Evolutionary conservation across 2,113 vertebrate species (phyloP).

Genomic region (rabbit (Oryctolagus cuniculus)): DNA sequence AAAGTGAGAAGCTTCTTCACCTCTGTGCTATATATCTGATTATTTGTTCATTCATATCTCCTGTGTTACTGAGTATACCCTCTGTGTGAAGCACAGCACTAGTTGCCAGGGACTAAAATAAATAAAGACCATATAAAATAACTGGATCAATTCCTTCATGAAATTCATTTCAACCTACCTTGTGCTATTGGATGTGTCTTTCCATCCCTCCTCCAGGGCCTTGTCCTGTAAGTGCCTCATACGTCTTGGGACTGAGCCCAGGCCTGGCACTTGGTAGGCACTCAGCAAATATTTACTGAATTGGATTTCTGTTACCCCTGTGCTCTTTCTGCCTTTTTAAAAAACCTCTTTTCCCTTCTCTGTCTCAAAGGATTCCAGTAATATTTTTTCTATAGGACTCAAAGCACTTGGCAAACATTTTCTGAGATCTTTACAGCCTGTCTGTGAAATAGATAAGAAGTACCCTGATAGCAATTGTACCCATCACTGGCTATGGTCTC

Average conservation of each 20-base stretch:
- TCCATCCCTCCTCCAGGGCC: background rate
- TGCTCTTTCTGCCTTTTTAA: background rate
- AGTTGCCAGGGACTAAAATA: slow-evolving; percentile 18
- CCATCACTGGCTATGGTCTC: slow-evolving; percentile 27
- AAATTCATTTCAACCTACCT: background rate
- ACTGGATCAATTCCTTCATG: background rate
- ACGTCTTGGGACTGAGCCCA: background rate
- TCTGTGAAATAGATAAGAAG: slow-evolving; percentile 67
- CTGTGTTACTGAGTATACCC: background rate
- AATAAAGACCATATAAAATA: background rate
- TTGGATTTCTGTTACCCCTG: slow-evolving; percentile 66
- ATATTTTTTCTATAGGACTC: slow-evolving; percentile 66
- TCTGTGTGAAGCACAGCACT: background rate
- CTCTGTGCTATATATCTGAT: background rate
- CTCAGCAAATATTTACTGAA: slow-evolving; percentile 57
- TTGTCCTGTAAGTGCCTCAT: background rate
- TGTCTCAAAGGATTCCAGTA: slow-evolving; percentile 53
- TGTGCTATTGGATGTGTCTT: slow-evolving; percentile 36
- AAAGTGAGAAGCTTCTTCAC: background rate
- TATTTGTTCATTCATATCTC: background rate
- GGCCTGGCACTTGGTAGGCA: background rate
- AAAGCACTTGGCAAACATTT: slow-evolving; percentile 70
- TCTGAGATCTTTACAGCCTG: slow-evolving; percentile 63
- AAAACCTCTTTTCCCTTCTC: background rate
- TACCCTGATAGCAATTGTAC: slow-evolving; percentile 23